A percentile compares a stretch with the other conserved stretches of the same genome.
These are phyloP conservation scores for Blastobasis lacticolella DNA, from an alignment of 2,888 invertebrate species.

Conservation along the genomic window DNA sequence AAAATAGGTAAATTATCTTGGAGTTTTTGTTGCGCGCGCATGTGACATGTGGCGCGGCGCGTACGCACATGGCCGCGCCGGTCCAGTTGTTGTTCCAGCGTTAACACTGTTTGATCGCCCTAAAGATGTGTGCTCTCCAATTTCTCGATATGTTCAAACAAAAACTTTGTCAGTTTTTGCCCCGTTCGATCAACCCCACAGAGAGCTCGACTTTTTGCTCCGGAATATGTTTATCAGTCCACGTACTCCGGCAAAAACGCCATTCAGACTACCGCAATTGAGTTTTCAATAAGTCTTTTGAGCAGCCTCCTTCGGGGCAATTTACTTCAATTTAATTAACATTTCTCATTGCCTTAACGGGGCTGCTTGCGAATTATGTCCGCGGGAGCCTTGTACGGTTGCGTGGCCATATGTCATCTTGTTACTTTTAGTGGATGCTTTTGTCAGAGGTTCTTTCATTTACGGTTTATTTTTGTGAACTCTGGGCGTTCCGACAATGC, in stretches of 20 bases:
- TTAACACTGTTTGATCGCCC: constrained; percentile 7
- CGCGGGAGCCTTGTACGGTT: constrained; percentile 13
- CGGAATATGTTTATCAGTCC: constrained; percentile 25
- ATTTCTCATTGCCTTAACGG: constrained; percentile 13
- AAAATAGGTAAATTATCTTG: constrained; percentile 29
- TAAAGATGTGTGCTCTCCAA: constrained; percentile 6
- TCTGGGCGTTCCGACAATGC: not conserved
- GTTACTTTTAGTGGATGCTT: constrained; percentile 10
- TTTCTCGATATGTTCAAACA: constrained; percentile 10
- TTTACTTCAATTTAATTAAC: constrained; percentile 26
- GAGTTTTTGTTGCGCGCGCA: constrained; percentile 29
- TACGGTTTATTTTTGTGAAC: not conserved
- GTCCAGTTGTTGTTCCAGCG: constrained; percentile 6
- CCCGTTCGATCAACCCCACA: constrained; percentile 11
- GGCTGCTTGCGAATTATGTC: constrained; percentile 19
- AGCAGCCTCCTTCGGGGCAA: constrained; percentile 17
- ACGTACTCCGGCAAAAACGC: constrained; percentile 13
- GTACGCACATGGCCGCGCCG: constrained; percentile 20
- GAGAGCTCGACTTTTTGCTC: constrained; percentile 15
- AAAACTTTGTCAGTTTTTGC: constrained; percentile 1
- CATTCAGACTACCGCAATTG: constrained; percentile 15
- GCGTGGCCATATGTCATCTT: constrained; percentile 17
- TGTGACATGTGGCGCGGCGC: constrained; percentile 36
- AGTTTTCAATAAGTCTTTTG: constrained; percentile 26
- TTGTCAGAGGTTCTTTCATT: constrained; percentile 6